Conservation (phyloP, 2,113 vertebrate species). For the Apteryx mantelli region DNA sequence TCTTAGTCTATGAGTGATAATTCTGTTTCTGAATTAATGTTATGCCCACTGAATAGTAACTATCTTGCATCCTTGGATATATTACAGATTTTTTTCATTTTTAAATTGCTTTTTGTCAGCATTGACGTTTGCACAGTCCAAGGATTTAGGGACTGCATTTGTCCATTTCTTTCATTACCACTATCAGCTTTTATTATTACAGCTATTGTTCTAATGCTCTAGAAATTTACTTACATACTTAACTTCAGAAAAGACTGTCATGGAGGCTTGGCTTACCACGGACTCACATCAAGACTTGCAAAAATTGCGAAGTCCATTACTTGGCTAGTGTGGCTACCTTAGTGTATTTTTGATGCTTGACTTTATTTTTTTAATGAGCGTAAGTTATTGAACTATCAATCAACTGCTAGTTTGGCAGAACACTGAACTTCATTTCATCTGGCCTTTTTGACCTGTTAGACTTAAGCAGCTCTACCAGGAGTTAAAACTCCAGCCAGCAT, state of each 20-base stretch:
- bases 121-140: background rate
- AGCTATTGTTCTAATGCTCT: background rate
- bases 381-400: background rate
- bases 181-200: conserved; percentile 14
- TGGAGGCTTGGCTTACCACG: background rate
- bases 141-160: background rate
- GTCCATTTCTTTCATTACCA: background rate
- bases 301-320: background rate
- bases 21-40: background rate
- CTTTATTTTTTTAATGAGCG: conserved; percentile 4
- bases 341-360: background rate
- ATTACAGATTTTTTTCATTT: conserved; percentile 1
- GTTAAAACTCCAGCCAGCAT: background rate
- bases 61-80: background rate
- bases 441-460: background rate
- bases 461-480: background rate
- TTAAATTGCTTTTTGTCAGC: conserved; percentile 36
- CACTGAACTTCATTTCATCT: conserved; percentile 10
- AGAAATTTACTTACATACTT: background rate
- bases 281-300: background rate
- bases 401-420: background rate
- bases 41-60: conserved; percentile 26
- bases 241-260: background rate
- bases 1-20: conserved; percentile 10
- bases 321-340: background rate